Evolutionary conservation across 2,113 vertebrate species (phyloP).

Genomic region (Xenopus borealis): DNA sequence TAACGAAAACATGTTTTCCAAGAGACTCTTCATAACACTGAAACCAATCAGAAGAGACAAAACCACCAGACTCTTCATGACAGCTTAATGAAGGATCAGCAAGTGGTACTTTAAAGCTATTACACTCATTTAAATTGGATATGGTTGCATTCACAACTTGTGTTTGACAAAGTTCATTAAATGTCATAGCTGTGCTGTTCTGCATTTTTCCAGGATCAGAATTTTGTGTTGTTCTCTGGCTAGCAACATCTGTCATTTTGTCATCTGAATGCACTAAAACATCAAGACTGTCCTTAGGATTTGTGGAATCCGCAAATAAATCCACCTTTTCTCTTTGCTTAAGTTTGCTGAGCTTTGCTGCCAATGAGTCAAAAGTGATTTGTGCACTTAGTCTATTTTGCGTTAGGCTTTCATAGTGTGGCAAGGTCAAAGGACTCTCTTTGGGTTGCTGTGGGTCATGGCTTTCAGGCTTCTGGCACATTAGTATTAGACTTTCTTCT

Average conservation of each 20-base stretch:
- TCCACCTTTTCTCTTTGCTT: conserved; percentile 58
- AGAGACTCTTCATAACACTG: conserved; percentile 73
- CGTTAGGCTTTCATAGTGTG: conserved; percentile 52
- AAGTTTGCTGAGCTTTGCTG: conserved; percentile 77
- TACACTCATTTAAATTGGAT: neutral
- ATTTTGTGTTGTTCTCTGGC: neutral
- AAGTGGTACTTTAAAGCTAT: neutral
- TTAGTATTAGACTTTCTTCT: neutral
- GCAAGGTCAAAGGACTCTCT: conserved; percentile 41
- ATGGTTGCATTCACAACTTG: neutral
- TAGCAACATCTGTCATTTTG: neutral
- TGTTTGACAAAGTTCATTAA: neutral
- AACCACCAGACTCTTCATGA: conserved; percentile 34
- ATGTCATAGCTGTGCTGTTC: neutral
- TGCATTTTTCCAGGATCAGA: neutral
- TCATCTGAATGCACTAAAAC: neutral
- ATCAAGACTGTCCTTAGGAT: conserved; percentile 29
- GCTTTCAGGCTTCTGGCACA: neutral
- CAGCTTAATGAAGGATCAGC: neutral
- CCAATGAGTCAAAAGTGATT: conserved; percentile 64
- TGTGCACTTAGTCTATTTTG: conserved; percentile 19
- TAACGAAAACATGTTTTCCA: conserved; percentile 82
- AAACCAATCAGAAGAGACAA: conserved; percentile 67
- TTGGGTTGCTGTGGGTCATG: too few species aligned
- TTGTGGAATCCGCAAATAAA: conserved; percentile 6